Evolutionary conservation across 2,797 vertebrate species (phyloP).

Genomic region (Ptychobarbus kaznakovi): DNA sequence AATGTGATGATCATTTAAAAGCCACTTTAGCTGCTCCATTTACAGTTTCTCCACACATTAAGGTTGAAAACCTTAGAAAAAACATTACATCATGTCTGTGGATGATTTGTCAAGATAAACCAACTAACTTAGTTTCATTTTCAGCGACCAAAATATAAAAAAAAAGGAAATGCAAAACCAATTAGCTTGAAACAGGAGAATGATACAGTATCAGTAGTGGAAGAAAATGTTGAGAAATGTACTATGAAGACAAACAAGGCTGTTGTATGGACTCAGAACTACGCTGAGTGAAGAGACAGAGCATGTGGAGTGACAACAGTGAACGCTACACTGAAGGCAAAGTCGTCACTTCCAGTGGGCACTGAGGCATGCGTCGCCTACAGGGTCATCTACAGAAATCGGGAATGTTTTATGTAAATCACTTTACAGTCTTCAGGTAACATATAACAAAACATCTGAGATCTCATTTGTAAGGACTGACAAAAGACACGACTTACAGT

Average conservation of each 20-base stretch:
- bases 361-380: conserved; percentile 64
- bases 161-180: neutral
- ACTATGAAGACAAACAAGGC: conserved; percentile 66
- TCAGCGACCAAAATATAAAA: neutral
- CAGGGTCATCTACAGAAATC: conserved; percentile 62
- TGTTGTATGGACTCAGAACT: conserved; percentile 61
- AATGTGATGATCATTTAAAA: conserved; percentile 14
- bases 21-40: conserved; percentile 65
- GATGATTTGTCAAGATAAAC: conserved; percentile 38
- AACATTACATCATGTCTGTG: conserved; percentile 68
- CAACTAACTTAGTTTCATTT: neutral
- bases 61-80: conserved; percentile 56
- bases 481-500: neutral
- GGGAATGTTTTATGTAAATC: conserved; percentile 77
- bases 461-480: conserved; percentile 39
- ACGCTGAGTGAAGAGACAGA: conserved; percentile 69
- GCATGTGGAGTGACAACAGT: conserved; percentile 64
- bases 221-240: conserved; percentile 57
- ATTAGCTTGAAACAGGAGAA: conserved; percentile 59
- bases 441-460: conserved; percentile 38
- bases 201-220: conserved; percentile 64
- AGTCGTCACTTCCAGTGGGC: conserved; percentile 65
- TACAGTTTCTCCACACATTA: conserved; percentile 49
- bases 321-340: conserved; percentile 73
- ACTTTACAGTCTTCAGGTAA: conserved; percentile 55